Base-by-base conservation (phyloP, 1,140 invertebrate species). In the Dufourea novaeangliae region DNA sequence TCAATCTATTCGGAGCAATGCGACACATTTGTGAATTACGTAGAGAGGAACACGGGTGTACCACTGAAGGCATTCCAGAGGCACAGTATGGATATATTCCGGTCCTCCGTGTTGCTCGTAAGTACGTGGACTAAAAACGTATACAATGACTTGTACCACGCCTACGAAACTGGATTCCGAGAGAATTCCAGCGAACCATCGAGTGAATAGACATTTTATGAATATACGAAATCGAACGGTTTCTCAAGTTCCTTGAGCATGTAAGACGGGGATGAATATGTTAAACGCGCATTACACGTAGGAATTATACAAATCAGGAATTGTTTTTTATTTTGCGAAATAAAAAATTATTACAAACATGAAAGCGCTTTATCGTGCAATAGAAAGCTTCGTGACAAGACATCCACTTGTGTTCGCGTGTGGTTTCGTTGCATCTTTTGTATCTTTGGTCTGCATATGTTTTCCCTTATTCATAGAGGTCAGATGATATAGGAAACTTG, bases 31-130 rank as follows among this genome's bases (percentile, higher is more conserved):
- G 54, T 88, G 11, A 78, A 86, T 29, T 87, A 88, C 37, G 59
- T 89, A 11, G 80, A 90, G 77, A 63, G 7, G 6, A 78, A 86
- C 20, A 88, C 82, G 3, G 86, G 87, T 54, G 22, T 90, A 34
- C 87, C 83, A n/a, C 34, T 91, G 22, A 86, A 84, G 25, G 41
- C 68, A 70, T 90, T 90, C 83, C 84, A 88, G n/a, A 66, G 80
- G 67, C 41, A 83, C 6, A 72, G 80, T n/a, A 80, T 78, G 29
- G 64, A 84, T 64, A 50, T 66, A 22, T 57, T 86, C 12, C 70
- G 86, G 57, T 50, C 39, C 32, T 54, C 82, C 29, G 59, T 80
- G 29, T 44, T 80, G 37, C 54, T 81, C 8, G 61, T 73, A 4
- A 59, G 61, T 2, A 56, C 66, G 46, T 86, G 83, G 59, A 69